Base-by-base conservation (phyloP, 2,888 invertebrate genomes). In the Meloe dianella region DNA sequence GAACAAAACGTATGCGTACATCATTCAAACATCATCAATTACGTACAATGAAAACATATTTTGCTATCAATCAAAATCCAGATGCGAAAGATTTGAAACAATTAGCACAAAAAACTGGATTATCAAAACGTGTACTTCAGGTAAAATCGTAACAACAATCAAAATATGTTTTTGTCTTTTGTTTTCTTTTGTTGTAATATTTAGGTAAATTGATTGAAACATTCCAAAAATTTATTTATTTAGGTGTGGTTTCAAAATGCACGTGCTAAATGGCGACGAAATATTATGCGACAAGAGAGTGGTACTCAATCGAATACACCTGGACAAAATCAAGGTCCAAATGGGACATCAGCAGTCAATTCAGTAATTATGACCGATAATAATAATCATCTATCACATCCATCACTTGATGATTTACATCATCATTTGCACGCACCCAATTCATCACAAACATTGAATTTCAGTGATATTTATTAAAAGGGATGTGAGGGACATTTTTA, bases 161-260 rank as follows among this genome's bases (percentile, higher is more conserved):
- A 24, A 17, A 57, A 57, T 30, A 57, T 57, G 29, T 30, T 30
- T 30, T 30, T 22, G 29, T 56, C 56, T 12, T n/a, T 29, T 29
- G 20, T 5, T 29, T 0, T 24, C 22, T 17, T 29, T 29, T 17
- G 3, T 27, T 9, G 12, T 57, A 57, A 57, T 17, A n/a, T 6
- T 3, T 27, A 27, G n/a, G 38, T 5, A 32, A 20, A 60, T 30
- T 61, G 29, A 5, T 3, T 2, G 20, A 14, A n/a, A 32, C 9
- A 8, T 30, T 60, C 59, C 22, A 32, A 32, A 51, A n/a, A n/a
- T n/a, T n/a, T n/a, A 67, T 73, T 61, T 54, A 72, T 77, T 12
- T 78, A 98, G 97, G 98, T 98, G 1, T 98, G 98, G 98, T 98
- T 98, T 84, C 98, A 99, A 89, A 99, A 99, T 83, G 98, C 98